Conservation (phyloP, 2,113 vertebrate genomes). For the Archocentrus centrarchus region DNA sequence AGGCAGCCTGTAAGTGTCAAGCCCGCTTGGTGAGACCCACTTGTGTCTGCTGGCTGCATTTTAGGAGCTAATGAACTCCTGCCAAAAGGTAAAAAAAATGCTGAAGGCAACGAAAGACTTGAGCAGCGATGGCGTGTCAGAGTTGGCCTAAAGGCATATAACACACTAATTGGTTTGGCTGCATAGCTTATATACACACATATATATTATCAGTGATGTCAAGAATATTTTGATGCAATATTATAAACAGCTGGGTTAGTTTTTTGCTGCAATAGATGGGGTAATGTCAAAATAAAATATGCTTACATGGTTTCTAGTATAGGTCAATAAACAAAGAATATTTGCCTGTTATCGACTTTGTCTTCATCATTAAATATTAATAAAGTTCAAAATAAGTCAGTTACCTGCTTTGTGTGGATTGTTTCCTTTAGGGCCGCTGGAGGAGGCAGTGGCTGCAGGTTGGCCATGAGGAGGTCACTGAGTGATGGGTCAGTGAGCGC, state of each 20-base stretch:
- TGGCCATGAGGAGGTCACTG: background rate
- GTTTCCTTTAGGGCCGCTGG: background rate
- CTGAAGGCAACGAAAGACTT: background rate
- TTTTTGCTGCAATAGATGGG: background rate
- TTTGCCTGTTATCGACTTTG: background rate
- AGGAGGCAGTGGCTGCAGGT: background rate
- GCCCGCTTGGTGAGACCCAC: conserved; percentile 9
- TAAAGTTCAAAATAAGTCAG: background rate
- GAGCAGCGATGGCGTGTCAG: background rate
- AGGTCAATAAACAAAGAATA: background rate
- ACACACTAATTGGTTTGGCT: background rate
- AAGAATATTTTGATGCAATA: background rate
- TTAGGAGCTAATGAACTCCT: conserved; percentile 32
- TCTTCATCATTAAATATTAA: background rate
- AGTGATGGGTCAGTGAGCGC: background rate
- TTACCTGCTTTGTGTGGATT: background rate
- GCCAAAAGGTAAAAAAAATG: conserved; percentile 5
- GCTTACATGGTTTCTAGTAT: background rate
- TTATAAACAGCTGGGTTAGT: background rate
- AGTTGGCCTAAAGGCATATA: background rate
- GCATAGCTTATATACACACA: background rate
- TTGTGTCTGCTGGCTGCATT: background rate
- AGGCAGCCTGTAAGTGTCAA: conserved; percentile 40
- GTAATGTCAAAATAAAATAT: background rate
- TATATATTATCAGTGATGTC: background rate